Conservation (phyloP, 2,113 vertebrate species). For the Pluvialis apricaria region DNA sequence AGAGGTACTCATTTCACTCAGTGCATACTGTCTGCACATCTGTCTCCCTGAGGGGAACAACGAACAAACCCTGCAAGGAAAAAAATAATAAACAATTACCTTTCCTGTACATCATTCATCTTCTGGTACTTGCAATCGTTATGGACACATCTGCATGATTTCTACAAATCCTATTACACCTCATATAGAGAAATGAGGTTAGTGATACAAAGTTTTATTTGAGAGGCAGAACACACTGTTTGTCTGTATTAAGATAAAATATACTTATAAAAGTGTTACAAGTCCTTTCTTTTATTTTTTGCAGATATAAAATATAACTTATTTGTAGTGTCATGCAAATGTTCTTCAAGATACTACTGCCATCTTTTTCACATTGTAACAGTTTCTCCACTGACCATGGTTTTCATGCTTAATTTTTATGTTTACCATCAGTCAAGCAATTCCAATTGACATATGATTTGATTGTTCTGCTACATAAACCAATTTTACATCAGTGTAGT, state of each 20-base stretch:
- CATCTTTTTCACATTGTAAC: neutral
- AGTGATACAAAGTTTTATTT: neutral
- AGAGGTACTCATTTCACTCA: neutral
- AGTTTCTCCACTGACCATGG: neutral
- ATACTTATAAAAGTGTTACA: neutral
- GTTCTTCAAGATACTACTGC: neutral
- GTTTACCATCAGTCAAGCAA: constrained; percentile 32
- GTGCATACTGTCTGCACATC: neutral
- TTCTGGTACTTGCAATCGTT: neutral
- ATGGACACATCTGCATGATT: neutral
- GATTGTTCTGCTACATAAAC: constrained; percentile 54
- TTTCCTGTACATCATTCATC: neutral
- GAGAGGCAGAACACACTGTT: neutral
- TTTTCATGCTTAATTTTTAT: constrained; percentile 41
- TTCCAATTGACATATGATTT: constrained; percentile 44
- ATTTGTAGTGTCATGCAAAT: neutral
- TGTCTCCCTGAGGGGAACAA: neutral
- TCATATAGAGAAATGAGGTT: neutral
- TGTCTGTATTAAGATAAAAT: neutral
- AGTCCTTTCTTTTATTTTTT: neutral
- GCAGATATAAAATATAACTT: neutral
- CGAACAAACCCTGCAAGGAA: neutral
- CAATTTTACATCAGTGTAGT: constrained; percentile 20
- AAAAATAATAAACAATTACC: neutral
- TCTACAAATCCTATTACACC: neutral